Evolutionary conservation across 2,888 invertebrate genomes (phyloP).

Genomic region (Tenodera sinensis): DNA sequence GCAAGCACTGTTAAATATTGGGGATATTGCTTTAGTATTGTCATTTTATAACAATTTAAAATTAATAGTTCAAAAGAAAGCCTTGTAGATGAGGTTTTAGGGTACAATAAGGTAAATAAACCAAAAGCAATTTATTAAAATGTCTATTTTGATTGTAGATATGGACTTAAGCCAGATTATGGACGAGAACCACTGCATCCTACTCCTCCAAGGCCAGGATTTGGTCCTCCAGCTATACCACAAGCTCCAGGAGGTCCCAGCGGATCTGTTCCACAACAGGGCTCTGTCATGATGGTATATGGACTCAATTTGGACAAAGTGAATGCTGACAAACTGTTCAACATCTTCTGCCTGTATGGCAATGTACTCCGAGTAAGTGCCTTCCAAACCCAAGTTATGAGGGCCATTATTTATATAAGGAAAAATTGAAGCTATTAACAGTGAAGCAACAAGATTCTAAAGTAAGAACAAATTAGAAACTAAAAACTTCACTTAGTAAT

Average conservation of each 20-base stretch:
- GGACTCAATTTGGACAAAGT: constrained; percentile 90
- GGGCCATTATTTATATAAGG: too few relatives aligned
- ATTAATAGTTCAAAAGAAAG: too few relatives aligned
- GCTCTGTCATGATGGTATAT: constrained; percentile 97
- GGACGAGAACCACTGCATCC: constrained; percentile 33
- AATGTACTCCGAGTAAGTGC: constrained; percentile 88
- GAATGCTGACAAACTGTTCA: constrained; percentile 95
- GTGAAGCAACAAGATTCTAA: too few relatives aligned
- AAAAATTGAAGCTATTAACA: too few relatives aligned
- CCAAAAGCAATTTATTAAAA: neutral
- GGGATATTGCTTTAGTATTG: too few relatives aligned
- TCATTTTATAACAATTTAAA: too few relatives aligned
- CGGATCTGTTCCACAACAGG: constrained; percentile 50
- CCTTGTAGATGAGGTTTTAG: too few relatives aligned
- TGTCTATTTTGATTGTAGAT: constrained; percentile 4
- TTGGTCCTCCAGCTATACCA: constrained; percentile 53
- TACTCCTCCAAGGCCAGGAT: constrained; percentile 36
- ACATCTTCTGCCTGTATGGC: constrained; percentile 97
- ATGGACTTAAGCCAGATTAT: constrained; percentile 32
- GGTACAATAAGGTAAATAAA: too few relatives aligned
- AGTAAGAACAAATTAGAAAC: too few relatives aligned
- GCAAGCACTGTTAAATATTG: too few relatives aligned
- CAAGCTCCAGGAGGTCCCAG: constrained; percentile 47
- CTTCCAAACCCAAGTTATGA: too few relatives aligned
- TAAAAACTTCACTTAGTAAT: too few relatives aligned